A percentile compares a stretch with the other conserved stretches of the same genome.
Conservation (phyloP, 2,888 invertebrate genomes). For the Drosophila antonietae region DNA sequence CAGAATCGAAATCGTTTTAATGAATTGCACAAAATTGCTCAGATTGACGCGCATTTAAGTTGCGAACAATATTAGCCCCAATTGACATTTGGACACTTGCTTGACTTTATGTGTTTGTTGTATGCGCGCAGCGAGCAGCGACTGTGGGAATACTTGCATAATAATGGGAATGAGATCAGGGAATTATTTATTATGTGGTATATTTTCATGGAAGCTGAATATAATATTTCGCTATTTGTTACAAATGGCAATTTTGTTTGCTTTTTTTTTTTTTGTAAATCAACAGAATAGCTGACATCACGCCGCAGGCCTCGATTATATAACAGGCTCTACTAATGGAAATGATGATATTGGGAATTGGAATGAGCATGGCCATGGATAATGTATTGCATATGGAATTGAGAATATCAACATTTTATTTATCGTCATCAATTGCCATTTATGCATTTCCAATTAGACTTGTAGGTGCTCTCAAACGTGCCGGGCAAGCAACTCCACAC, state of each 20-base stretch:
- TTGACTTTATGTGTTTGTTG: constrained; percentile 17
- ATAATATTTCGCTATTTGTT: constrained; percentile 3
- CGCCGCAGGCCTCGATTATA: background rate
- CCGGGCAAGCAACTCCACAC: constrained; percentile 25
- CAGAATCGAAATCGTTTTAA: constrained; percentile 74
- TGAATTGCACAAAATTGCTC: constrained; percentile 74
- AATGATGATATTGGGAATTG: background rate
- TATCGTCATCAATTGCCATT: constrained; percentile 69
- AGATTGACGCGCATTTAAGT: constrained; percentile 63
- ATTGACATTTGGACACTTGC: constrained; percentile 50
- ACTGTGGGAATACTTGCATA: constrained; percentile 12
- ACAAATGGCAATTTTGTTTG: background rate
- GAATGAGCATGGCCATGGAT: background rate
- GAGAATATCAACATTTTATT: constrained; percentile 51
- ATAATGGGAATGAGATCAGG: constrained; percentile 15
- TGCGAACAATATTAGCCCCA: constrained; percentile 53
- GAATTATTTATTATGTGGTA: constrained; percentile 7
- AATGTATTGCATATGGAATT: constrained; percentile 23
- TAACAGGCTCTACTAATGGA: constrained; percentile 4
- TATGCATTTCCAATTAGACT: constrained; percentile 71
- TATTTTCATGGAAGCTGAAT: constrained; percentile 5
- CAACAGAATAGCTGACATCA: background rate
- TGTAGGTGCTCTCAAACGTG: constrained; percentile 51
- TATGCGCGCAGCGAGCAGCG: background rate
- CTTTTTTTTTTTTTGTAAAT: background rate